These are phyloP conservation scores for Drosophila falleni DNA, from an alignment of 2,888 invertebrate genomes.

Conservation along the genomic window DNA sequence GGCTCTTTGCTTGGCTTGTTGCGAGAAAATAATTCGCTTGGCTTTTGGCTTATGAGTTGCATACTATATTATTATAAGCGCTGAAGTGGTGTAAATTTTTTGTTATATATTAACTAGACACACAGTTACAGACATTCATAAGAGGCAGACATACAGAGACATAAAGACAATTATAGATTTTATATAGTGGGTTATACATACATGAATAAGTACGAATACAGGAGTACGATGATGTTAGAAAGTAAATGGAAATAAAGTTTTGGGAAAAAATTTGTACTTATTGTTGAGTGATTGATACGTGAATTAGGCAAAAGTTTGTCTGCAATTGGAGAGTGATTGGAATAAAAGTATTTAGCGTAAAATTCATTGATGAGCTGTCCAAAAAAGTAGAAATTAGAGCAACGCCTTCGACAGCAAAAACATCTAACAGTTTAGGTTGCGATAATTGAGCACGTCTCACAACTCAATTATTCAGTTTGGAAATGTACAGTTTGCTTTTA, in stretches of 20 bases:
- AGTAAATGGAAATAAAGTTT: conserved; percentile 58
- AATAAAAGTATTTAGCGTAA: conserved; percentile 38
- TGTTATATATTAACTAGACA: conserved; percentile 23
- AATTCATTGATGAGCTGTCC: conserved; percentile 47
- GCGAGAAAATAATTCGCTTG: conserved; percentile 13
- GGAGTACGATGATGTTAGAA: conserved; percentile 22
- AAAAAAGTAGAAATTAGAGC: background rate
- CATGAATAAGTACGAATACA: conserved; percentile 16
- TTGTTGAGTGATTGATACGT: conserved; percentile 63
- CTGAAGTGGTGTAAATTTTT: conserved; percentile 23
- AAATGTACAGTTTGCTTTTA: conserved; percentile 6
- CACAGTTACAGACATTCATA: conserved; percentile 11
- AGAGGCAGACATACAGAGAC: conserved; percentile 25
- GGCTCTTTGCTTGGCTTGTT: background rate
- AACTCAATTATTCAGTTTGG: conserved; percentile 53
- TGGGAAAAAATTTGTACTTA: conserved; percentile 53
- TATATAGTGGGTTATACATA: conserved; percentile 15
- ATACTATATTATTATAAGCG: conserved; percentile 23
- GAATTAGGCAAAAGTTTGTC: conserved; percentile 56
- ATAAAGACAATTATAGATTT: conserved; percentile 29
- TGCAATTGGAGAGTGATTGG: conserved; percentile 53
- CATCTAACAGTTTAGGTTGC: conserved; percentile 9
- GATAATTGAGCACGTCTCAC: conserved; percentile 54
- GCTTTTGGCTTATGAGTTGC: conserved; percentile 36
- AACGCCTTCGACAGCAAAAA: background rate